Conservation (phyloP, 2,797 vertebrate genomes). For the Brachyalestes nurse region DNA sequence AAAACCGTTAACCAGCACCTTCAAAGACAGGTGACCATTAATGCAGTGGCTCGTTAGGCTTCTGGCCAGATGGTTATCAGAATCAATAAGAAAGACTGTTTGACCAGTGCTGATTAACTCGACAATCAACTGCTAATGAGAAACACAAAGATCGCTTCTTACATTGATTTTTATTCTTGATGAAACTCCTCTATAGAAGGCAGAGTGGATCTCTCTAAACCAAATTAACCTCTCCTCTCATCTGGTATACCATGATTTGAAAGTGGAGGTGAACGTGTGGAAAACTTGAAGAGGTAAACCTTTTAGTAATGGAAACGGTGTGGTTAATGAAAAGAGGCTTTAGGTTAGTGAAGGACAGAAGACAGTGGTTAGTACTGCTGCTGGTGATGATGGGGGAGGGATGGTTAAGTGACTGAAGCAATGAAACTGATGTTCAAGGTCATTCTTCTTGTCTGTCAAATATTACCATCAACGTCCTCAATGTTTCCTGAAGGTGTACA, state of each 20-base stretch:
- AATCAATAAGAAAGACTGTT: conserved; percentile 53
- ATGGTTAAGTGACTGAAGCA: conserved; percentile 25
- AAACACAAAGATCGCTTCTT: conserved; percentile 56
- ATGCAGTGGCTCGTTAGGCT: conserved; percentile 55
- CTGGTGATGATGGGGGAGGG: neutral
- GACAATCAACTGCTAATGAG: conserved; percentile 55
- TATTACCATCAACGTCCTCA: conserved; percentile 36
- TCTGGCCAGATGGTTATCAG: conserved; percentile 54
- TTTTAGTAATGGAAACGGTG: conserved; percentile 8
- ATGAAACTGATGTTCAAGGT: conserved; percentile 43
- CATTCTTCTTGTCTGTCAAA: conserved; percentile 19
- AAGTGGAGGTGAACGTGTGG: neutral
- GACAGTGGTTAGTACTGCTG: neutral
- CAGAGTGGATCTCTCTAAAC: conserved; percentile 8
- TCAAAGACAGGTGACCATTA: conserved; percentile 52
- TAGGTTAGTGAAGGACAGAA: neutral
- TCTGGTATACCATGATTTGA: neutral
- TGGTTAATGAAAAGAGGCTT: neutral
- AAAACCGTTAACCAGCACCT: conserved; percentile 47
- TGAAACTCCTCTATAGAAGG: neutral
- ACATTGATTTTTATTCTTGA: conserved; percentile 50
- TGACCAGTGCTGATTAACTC: conserved; percentile 56
- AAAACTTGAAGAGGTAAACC: neutral
- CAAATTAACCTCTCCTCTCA: neutral
- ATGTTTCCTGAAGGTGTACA: conserved; percentile 39